Evolutionary conservation across 2,888 invertebrate genomes (phyloP), one percentile per base, ranked within the genome.

Genomic region (Trachelus stipa): DNA sequence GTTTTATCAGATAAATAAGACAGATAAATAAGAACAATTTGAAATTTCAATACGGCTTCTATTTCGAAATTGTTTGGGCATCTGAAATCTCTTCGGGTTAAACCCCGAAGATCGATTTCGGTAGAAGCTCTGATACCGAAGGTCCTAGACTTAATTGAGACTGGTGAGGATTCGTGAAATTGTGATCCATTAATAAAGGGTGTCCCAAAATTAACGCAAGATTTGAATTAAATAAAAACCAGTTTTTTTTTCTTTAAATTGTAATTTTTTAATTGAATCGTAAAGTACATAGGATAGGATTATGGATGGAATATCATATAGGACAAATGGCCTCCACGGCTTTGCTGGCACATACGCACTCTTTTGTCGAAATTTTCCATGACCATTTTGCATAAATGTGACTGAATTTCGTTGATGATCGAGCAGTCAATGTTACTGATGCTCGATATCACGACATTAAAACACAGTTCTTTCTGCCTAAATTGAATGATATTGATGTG

Each of bases 381-480:
- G 79, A 84, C 82, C 78, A 12, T 82, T 81, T 76, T 82, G 83
- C 82, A 84, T 82, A 83, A 81, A 80, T 84, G 79, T 83, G 82
- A 77, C 83, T 82, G 77, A 84, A 84, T 83, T 83, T 84, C 81
- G 76, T 82, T 80, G 79, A 83, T 85, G 82, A 81, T 76, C 74
- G 79, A 40, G 79, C 83, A 73, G 80, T 85, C 23, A 85, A 81
- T 77, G 82, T 87, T 76, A 86, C 77, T 84, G 84, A 82, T 82
- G 81, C 77, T 79, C 83, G 85, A 75, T 85, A 87, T 80, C 81
- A 2, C 34, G 34, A 11, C 76, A 86, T 86, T 83, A 81, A 85
- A 81, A 83, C 34, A 56, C 77, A 83, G 77, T 86, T 87, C 74
- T 80, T 75, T 11, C 31, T 74, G 77, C 78, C 75, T 4, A 73